These are phyloP conservation scores for Eulacestoma nigropectus DNA, from an alignment of 2,113 vertebrate genomes.

Conservation along the genomic window DNA sequence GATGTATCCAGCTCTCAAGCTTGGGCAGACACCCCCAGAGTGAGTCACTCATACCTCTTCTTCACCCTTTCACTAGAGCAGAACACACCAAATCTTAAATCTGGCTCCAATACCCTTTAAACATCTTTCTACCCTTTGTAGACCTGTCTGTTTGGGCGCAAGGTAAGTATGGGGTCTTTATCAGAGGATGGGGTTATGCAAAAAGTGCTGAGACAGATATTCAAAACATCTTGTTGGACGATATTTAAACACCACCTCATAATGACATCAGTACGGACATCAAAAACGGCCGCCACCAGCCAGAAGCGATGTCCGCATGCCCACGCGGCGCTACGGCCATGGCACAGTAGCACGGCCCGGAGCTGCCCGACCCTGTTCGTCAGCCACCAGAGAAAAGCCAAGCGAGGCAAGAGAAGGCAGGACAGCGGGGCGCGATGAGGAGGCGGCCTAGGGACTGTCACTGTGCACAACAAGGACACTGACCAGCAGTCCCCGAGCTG, in stretches of 20 bases:
- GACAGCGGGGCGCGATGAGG: accelerated
- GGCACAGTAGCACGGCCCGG: accelerated
- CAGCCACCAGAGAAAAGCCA: not conserved
- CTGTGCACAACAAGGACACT: accelerated
- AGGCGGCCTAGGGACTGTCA: accelerated
- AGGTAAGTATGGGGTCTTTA: accelerated
- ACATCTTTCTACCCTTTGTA: accelerated
- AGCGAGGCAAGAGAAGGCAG: no score
- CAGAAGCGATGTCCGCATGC: accelerated
- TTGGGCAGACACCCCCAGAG: not conserved
- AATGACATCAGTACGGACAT: accelerated
- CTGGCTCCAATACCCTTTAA: not conserved
- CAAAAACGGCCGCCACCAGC: not conserved
- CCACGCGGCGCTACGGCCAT: accelerated
- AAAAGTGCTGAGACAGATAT: not conserved
- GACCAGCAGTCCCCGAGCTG: accelerated
- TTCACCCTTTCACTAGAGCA: not conserved
- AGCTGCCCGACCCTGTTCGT: accelerated
- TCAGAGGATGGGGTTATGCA: not conserved
- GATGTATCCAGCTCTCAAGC: not conserved
- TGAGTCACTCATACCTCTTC: not conserved
- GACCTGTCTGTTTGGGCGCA: not conserved
- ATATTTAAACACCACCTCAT: not conserved
- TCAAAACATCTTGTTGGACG: not conserved
- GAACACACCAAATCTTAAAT: not conserved